Evolutionary conservation across 2,888 invertebrate species (phyloP).

Genomic region (Nomada lathburiana): DNA sequence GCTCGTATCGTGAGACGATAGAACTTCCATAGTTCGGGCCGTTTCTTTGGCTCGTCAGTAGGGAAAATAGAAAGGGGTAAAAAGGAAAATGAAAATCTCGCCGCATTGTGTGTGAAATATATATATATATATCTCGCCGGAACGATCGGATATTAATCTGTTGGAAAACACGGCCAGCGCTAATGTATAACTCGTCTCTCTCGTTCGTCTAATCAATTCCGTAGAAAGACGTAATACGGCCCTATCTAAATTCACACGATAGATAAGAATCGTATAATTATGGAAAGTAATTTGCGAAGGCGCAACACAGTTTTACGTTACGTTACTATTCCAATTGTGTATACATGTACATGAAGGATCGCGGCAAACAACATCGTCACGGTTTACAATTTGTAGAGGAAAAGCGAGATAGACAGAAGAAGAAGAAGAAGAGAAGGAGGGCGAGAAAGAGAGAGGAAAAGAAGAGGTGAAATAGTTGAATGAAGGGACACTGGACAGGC

Average conservation of each 20-base stretch:
- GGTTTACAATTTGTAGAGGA: background rate
- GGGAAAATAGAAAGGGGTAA: background rate
- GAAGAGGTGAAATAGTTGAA: conserved; percentile 22
- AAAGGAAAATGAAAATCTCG: background rate
- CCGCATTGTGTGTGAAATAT: background rate
- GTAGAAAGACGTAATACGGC: conserved; percentile 4
- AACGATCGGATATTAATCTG: background rate
- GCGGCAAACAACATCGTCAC: background rate
- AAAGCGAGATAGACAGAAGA: background rate
- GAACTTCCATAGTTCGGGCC: too few relatives aligned
- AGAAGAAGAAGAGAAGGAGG: background rate
- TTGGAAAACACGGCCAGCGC: background rate
- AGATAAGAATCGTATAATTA: conserved; percentile 20
- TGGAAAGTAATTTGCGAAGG: background rate
- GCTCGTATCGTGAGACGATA: background rate
- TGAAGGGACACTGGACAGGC: conserved; percentile 1
- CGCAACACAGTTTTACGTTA: background rate
- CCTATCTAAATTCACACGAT: conserved; percentile 29
- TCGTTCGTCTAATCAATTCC: conserved; percentile 9
- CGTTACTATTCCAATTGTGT: background rate
- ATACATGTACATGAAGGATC: background rate
- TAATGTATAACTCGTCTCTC: background rate
- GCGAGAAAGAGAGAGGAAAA: too few relatives aligned
- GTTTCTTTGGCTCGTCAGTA: background rate
- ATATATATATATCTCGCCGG: background rate